phyloP scores from a whole-genome alignment of 2,888 invertebrate species.

The Silvanus unidentatus region DNA sequence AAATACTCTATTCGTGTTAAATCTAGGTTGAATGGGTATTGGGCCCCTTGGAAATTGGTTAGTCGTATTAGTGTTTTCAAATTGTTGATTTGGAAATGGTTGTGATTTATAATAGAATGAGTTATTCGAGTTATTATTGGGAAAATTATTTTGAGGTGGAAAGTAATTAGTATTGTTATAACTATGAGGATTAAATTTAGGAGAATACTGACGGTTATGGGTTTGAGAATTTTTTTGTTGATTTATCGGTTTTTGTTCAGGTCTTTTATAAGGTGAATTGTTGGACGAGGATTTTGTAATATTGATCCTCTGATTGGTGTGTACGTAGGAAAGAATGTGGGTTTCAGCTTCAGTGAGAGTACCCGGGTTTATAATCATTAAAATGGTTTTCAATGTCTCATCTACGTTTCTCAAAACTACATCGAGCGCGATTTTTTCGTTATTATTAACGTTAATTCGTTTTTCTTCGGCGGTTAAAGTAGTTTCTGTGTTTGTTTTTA shows the following conservation, averaged over 20 bases:
- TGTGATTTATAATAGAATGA: not conserved
- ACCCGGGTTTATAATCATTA: not conserved
- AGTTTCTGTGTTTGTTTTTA: not conserved
- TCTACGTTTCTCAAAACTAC: not conserved
- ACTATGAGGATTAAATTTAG: too few relatives aligned
- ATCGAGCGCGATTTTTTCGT: not conserved
- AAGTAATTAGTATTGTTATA: too few relatives aligned
- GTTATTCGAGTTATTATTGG: not conserved
- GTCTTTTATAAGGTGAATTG: not conserved
- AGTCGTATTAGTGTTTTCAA: not conserved
- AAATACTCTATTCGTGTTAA: slow-evolving; percentile 2
- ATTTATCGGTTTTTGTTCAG: not conserved
- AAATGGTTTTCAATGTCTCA: not conserved
- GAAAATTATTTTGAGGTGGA: too few relatives aligned
- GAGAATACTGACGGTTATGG: too few relatives aligned
- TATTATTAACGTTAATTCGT: not conserved
- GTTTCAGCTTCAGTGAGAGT: not conserved
- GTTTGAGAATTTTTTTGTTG: too few relatives aligned
- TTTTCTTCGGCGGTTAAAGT: not conserved
- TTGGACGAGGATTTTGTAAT: too few relatives aligned
- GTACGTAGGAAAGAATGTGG: not conserved
- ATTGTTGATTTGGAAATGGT: not conserved
- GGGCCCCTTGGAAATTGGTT: slow-evolving; percentile 8
- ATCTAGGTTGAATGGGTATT: slow-evolving; percentile 7
- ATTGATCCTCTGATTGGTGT: not conserved